These are phyloP conservation scores for Clivina fossor DNA, from an alignment of 2,888 invertebrate genomes.

Conservation along the genomic window DNA sequence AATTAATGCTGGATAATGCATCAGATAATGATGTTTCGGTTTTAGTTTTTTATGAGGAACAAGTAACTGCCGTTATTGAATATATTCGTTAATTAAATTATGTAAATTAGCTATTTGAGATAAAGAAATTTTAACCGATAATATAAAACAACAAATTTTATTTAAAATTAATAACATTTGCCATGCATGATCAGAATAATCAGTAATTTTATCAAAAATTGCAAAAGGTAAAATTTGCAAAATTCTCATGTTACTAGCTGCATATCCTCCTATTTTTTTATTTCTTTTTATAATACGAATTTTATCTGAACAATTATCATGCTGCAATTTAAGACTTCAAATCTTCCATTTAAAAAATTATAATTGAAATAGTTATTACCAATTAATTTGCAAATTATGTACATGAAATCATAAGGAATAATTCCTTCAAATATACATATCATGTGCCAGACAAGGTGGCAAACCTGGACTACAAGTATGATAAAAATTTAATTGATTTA, in stretches of 20 bases:
- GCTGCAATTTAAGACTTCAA: constrained; percentile 11
- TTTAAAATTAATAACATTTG: too few relatives aligned
- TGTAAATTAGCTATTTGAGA: too few relatives aligned
- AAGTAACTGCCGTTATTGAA: too few relatives aligned
- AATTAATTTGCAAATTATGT: constrained; percentile 36
- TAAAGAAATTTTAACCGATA: too few relatives aligned
- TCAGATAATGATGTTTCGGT: constrained; percentile 36
- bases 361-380: constrained; percentile 23
- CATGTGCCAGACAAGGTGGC: constrained; percentile 40
- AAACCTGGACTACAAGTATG: constrained; percentile 39
- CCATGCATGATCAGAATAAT: not conserved
- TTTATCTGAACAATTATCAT: not conserved
- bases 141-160: too few relatives aligned
- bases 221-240: constrained; percentile 7
- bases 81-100: too few relatives aligned
- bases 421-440: constrained; percentile 39
- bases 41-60: too few relatives aligned
- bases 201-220: not conserved
- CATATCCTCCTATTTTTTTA: constrained; percentile 9
- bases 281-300: constrained; percentile 26
- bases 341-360: constrained; percentile 24
- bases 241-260: not conserved
- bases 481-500: constrained; percentile 38
- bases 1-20: constrained; percentile 32
- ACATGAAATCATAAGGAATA: constrained; percentile 36